These are phyloP conservation scores for Zootermopsis nevadensis DNA, from an alignment of 2,888 invertebrate species.

Conservation along the genomic window DNA sequence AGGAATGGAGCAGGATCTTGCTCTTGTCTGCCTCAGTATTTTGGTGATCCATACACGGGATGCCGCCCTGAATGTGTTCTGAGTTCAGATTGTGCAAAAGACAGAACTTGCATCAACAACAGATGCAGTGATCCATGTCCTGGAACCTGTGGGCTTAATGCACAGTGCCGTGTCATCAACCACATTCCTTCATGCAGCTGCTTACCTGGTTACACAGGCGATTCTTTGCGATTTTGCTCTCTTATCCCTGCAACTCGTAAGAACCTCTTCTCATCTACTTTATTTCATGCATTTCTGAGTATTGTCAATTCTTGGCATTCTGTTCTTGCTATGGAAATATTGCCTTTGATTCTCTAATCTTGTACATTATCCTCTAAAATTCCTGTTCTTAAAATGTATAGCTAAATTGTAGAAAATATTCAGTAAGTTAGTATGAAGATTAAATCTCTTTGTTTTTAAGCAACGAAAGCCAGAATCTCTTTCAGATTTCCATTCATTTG, in stretches of 20 bases:
- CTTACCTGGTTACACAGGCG: slow-evolving; percentile 77
- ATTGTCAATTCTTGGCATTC: slow-evolving; percentile 21
- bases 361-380: neutral
- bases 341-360: neutral
- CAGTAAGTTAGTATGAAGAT: neutral
- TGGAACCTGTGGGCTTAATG: slow-evolving; percentile 81
- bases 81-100: slow-evolving; percentile 78
- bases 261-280: slow-evolving; percentile 50
- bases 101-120: slow-evolving; percentile 80
- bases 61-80: slow-evolving; percentile 86
- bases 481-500: no score
- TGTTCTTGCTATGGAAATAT: neutral
- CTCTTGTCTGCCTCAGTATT: slow-evolving; percentile 78
- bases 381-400: neutral
- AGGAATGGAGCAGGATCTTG: slow-evolving; percentile 81
- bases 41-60: slow-evolving; percentile 81
- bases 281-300: slow-evolving; percentile 21
- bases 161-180: slow-evolving; percentile 79
- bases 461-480: neutral
- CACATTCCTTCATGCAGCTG: slow-evolving; percentile 84
- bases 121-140: slow-evolving; percentile 84
- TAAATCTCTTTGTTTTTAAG: neutral
- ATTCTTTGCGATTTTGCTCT: slow-evolving; percentile 75
- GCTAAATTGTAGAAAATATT: neutral
- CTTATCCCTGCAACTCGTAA: slow-evolving; percentile 59